A percentile compares a stretch with the other conserved stretches of the same genome.
Evolutionary conservation across 1,140 invertebrate genomes (phyloP).

Genomic region (Sweltsa coloradensis): DNA sequence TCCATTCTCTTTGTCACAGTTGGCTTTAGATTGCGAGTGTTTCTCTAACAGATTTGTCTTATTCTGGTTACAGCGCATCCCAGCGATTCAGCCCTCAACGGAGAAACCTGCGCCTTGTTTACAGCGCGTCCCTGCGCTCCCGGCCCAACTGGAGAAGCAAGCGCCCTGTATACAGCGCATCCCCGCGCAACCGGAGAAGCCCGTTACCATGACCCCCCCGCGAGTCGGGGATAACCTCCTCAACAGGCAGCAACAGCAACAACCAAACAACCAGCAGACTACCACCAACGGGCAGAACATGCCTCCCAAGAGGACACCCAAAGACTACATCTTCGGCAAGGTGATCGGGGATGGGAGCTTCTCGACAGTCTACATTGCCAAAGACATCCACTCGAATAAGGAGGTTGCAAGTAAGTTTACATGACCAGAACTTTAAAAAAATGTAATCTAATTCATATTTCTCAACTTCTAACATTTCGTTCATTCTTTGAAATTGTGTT

Average conservation of each 20-base stretch:
- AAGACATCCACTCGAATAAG: conserved; percentile 75
- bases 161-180: neutral
- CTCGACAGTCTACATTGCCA: conserved; percentile 87
- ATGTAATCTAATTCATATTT: too few species aligned
- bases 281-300: neutral
- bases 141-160: neutral
- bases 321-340: conserved; percentile 91
- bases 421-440: too few species aligned
- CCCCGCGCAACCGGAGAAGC: neutral
- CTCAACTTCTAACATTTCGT: too few species aligned
- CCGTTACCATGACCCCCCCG: neutral
- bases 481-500: neutral
- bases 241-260: neutral
- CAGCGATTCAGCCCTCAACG: neutral
- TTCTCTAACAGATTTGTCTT: too few species aligned
- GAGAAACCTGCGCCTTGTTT: neutral
- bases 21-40: too few species aligned
- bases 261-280: neutral
- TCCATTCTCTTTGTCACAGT: too few species aligned
- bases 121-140: neutral
- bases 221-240: neutral
- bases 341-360: conserved; percentile 94
- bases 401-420: conserved; percentile 92
- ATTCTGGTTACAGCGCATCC: too few species aligned
- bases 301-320: conserved; percentile 31